These are phyloP conservation scores for Eilema sororculum DNA, from an alignment of 2,888 invertebrate species.

Conservation along the genomic window DNA sequence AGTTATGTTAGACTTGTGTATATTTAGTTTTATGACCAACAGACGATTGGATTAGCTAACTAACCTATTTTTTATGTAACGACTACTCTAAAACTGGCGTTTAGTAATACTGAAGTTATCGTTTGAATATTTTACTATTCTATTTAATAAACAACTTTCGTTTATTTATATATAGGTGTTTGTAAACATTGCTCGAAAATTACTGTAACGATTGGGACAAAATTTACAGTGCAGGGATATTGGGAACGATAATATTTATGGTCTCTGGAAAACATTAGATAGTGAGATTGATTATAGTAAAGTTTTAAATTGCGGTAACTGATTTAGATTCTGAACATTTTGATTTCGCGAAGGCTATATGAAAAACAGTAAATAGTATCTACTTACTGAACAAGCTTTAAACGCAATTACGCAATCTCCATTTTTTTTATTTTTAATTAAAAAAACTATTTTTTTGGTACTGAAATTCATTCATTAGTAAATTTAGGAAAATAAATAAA, in stretches of 20 bases:
- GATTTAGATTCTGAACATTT: too few species aligned
- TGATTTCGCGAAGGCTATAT: too few species aligned
- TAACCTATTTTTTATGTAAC: slow-evolving; percentile 2
- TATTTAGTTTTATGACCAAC: slow-evolving; percentile 33
- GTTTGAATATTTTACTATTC: background rate
- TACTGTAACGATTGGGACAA: slow-evolving; percentile 1
- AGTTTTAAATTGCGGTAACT: background rate
- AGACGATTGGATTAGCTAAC: slow-evolving; percentile 20
- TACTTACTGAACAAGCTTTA: too few species aligned
- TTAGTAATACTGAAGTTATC: background rate
- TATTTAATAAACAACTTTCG: background rate
- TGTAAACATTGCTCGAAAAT: background rate
- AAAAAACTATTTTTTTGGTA: too few species aligned
- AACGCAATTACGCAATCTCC: too few species aligned
- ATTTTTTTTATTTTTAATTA: too few species aligned
- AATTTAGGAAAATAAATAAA: too few species aligned
- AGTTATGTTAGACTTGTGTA: slow-evolving; percentile 24
- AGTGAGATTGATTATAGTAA: background rate
- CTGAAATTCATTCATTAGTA: too few species aligned
- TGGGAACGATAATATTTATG: background rate
- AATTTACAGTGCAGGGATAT: background rate
- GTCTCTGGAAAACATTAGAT: background rate
- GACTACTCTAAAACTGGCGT: background rate
- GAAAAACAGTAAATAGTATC: too few species aligned
- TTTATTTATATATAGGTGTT: background rate